Evolutionary conservation across 2,797 vertebrate species (phyloP).

Genomic region (Falco naumanni): DNA sequence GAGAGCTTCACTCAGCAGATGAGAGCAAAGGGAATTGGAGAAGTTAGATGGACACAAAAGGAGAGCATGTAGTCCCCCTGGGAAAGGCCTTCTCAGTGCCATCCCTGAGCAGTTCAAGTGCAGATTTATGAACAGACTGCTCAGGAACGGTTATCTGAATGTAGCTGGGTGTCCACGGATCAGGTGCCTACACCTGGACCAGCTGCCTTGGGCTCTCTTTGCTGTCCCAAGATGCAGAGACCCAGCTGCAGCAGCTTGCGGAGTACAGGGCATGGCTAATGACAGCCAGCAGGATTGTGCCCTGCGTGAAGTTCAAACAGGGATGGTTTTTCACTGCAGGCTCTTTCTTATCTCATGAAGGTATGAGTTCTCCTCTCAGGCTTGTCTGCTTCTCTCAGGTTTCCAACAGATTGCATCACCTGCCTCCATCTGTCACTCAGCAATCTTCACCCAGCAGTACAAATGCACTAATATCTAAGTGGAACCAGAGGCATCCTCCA

Average conservation of each 20-base stretch:
- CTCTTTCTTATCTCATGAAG: background rate
- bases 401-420: background rate
- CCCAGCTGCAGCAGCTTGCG: fast-evolving
- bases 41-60: background rate
- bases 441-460: background rate
- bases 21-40: background rate
- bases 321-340: background rate
- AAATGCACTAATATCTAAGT: background rate
- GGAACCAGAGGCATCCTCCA: background rate
- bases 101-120: background rate
- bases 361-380: background rate
- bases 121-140: background rate
- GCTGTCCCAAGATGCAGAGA: background rate
- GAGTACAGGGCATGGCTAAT: background rate
- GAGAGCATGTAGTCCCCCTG: fast-evolving
- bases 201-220: background rate
- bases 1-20: background rate
- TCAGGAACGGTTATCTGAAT: background rate
- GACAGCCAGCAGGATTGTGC: background rate
- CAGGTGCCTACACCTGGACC: background rate
- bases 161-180: background rate
- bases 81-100: background rate
- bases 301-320: background rate
- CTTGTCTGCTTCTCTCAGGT: background rate
- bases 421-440: background rate